Percentiles rank a stretch among this genome's conserved stretches.
These are phyloP conservation scores for Prosapia bicincta DNA, from an alignment of 2,888 invertebrate species.

Conservation along the genomic window DNA sequence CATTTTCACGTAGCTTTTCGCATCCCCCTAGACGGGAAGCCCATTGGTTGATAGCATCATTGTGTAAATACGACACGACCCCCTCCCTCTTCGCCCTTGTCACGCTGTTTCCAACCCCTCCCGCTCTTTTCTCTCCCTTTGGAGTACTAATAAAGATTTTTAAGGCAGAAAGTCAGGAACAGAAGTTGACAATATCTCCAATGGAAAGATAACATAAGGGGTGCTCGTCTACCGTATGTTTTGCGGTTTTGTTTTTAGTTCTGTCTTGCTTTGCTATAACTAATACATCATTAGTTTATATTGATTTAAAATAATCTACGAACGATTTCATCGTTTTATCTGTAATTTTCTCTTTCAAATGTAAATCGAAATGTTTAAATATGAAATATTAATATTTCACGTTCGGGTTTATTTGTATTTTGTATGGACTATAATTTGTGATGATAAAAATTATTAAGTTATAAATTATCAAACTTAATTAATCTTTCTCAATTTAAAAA, in stretches of 20 bases:
- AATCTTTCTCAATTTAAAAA: too few relatives aligned
- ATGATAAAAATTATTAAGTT: too few relatives aligned
- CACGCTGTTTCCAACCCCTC: neutral
- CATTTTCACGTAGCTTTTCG: slow-evolving; percentile 9
- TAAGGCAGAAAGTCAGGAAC: slow-evolving; percentile 3
- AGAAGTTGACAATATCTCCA: slow-evolving; percentile 26
- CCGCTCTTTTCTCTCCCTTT: slow-evolving; percentile 4
- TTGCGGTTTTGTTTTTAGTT: neutral
- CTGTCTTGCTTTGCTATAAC: neutral
- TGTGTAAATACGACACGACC: slow-evolving; percentile 2
- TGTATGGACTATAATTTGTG: too few relatives aligned
- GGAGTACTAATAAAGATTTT: slow-evolving; percentile 24
- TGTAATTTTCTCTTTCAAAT: too few relatives aligned
- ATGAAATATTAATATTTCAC: too few relatives aligned
- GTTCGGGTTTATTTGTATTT: too few relatives aligned
- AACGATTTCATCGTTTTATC: too few relatives aligned
- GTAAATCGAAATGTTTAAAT: too few relatives aligned
- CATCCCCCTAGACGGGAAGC: slow-evolving; percentile 47
- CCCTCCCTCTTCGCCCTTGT: slow-evolving; percentile 2
- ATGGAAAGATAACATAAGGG: slow-evolving; percentile 23
- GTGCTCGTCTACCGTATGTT: neutral
- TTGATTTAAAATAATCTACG: too few relatives aligned
- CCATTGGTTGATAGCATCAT: slow-evolving; percentile 30
- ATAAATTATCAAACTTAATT: too few relatives aligned
- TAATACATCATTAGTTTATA: too few relatives aligned